Evolutionary conservation across 2,797 vertebrate species (phyloP), one percentile per base, ranked within the genome.

Genomic region (Anguilla marmorata): DNA sequence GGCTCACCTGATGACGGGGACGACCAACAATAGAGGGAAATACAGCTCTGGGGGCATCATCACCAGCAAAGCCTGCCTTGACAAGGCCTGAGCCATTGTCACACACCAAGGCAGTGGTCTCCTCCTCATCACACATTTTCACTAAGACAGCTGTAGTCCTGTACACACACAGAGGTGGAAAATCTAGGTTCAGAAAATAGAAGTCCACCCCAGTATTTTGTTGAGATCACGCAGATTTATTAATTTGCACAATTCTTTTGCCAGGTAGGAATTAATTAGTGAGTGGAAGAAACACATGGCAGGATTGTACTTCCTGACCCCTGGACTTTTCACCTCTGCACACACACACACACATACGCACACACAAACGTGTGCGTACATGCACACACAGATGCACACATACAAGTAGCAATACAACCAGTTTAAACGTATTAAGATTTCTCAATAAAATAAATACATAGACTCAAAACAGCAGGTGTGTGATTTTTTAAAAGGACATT

Each of bases 21-120:
- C 97, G 96, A 50, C 97, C 97, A 91, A 97, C 97, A 0, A 97
- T 97, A 92, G 97, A 97, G 84, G 97, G 97, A 92, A 97, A 97
- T 88, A 97, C 97, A 0, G 97, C 97, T 0, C 97, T 95, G 66
- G 97, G 97, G 37, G 97, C 97, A 0, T 97, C 97, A 0, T 97
- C 97, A 0, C 97, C 97, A 0, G 97, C 97, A 0, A 98, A 97
- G 0, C 97, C 97, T 0, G 97, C 97, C 93, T 98, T 98, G 92
- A 97, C 97, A 89, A 97, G 95, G 88, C 97, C 97, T 0, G 97
- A 97, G 90, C 97, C 97, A 0, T 97, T 97, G 94, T 97, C 97
- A 14, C 97, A 97, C 88, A 97, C 97, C 80, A 97, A 94, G 0
- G 97, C 97, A n/a, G 93, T 94, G 0, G 97, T 96, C 90, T 96